These are phyloP conservation scores for Pocillopora meandrina DNA, from an alignment of 92 coral and sea anemone species.

Conservation along the genomic window DNA sequence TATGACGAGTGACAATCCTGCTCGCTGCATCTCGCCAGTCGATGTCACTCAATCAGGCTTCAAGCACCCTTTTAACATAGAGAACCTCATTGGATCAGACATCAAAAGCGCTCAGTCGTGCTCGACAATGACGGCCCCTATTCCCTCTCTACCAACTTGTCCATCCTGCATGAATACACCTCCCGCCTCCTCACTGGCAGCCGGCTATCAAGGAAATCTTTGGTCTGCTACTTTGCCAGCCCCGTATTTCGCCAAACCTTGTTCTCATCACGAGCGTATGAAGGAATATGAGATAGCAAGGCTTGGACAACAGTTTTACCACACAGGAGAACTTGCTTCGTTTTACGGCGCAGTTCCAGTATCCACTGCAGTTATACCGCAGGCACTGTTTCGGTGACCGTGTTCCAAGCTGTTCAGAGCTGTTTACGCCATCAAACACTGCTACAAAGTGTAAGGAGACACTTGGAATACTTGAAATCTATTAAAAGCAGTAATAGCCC, in stretches of 20 bases:
- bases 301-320: slow-evolving; percentile 40
- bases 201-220: slow-evolving; percentile 63
- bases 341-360: slow-evolving; percentile 38
- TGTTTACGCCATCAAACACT: no score
- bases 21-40: slow-evolving; percentile 41
- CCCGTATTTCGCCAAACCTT: slow-evolving; percentile 71
- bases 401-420: background rate
- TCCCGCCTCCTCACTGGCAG: slow-evolving; percentile 36
- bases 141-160: slow-evolving; percentile 83
- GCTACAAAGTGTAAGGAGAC: background rate
- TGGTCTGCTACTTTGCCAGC: slow-evolving; percentile 80
- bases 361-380: slow-evolving; percentile 18
- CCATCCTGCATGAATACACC: slow-evolving; percentile 80
- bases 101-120: slow-evolving; percentile 58
- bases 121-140: slow-evolving; percentile 59
- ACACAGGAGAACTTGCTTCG: slow-evolving; percentile 33
- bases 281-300: slow-evolving; percentile 43
- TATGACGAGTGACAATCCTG: slow-evolving; percentile 26
- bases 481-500: no score
- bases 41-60: slow-evolving; percentile 59
- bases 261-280: slow-evolving; percentile 68
- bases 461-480: no score
- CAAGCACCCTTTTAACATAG: slow-evolving; percentile 97
- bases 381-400: slow-evolving; percentile 36
- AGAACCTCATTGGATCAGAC: slow-evolving; percentile 86